Conservation (phyloP, 2,113 vertebrate species). For the Polypterus senegalus region DNA sequence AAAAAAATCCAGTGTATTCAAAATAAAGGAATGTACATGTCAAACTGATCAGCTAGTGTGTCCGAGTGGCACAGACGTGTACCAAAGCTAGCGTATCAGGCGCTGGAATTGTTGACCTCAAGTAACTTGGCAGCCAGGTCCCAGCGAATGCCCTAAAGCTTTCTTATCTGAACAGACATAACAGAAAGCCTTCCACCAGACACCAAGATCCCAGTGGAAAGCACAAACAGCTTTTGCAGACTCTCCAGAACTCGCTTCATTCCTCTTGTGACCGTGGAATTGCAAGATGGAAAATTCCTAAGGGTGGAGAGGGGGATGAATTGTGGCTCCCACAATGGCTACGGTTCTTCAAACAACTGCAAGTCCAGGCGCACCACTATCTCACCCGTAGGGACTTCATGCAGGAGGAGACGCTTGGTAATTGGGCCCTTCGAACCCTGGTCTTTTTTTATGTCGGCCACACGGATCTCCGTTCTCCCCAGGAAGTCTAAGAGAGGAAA, state of each 20-base stretch:
- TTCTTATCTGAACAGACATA: not conserved
- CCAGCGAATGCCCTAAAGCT: not conserved
- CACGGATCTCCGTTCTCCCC: conserved; percentile 92
- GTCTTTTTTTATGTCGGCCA: conserved; percentile 96
- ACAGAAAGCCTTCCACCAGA: not conserved
- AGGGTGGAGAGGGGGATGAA: conserved; percentile 23
- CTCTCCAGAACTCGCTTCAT: conserved; percentile 12
- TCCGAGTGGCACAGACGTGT: no score
- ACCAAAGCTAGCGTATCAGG: not conserved
- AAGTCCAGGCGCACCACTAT: conserved; percentile 92
- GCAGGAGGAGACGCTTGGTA: conserved; percentile 88
- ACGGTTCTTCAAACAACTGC: conserved; percentile 89
- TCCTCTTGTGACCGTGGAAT: conserved; percentile 11
- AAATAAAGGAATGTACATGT: no score
- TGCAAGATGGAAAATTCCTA: conserved; percentile 12
- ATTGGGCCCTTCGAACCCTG: conserved; percentile 96
- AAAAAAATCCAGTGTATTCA: no score
- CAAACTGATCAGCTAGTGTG: no score
- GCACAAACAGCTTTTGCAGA: conserved; percentile 10
- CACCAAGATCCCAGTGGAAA: not conserved
- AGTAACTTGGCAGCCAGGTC: not conserved
- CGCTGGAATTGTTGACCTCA: not conserved
- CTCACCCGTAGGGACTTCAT: conserved; percentile 96
- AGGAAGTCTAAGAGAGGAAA: conserved; percentile 65
- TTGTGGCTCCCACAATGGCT: conserved; percentile 18